Percentiles rank a stretch among this genome's conserved stretches.
These are phyloP conservation scores for Rhinoraja longicauda DNA, from an alignment of 2,797 vertebrate genomes.

Conservation along the genomic window DNA sequence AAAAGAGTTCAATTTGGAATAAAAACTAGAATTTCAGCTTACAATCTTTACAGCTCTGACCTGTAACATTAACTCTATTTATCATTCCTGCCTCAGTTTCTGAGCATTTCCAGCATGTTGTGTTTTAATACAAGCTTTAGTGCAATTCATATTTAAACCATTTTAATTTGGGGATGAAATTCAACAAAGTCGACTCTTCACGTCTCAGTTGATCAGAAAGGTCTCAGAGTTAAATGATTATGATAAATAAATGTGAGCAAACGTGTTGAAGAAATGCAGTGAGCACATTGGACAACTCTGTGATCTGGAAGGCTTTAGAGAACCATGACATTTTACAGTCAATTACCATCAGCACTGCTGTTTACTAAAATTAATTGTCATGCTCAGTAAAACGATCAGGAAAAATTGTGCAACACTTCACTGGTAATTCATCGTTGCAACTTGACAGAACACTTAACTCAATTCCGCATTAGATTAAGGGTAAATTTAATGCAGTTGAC, in stretches of 20 bases:
- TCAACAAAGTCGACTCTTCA: not conserved
- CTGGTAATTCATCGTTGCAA: not conserved
- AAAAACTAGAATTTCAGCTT: not conserved
- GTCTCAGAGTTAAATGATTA: not conserved
- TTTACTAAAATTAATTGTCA: not conserved
- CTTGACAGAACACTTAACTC: not conserved
- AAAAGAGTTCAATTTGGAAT: not conserved
- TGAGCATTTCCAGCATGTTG: no score
- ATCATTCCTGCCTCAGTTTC: no score
- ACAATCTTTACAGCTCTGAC: not conserved
- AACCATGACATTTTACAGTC: not conserved
- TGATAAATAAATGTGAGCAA: slow-evolving; percentile 7
- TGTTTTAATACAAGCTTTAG: no score
- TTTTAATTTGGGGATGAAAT: not conserved
- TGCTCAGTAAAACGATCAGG: not conserved
- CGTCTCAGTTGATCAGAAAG: not conserved
- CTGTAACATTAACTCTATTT: no score
- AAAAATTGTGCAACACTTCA: not conserved
- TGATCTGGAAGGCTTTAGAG: not conserved
- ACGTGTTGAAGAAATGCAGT: not conserved
- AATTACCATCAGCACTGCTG: not conserved
- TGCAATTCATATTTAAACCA: not conserved
- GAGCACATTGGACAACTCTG: not conserved
- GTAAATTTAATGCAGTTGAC: not conserved
- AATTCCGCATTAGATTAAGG: not conserved